Evolutionary conservation across 2,888 invertebrate genomes (phyloP), one percentile per base, ranked within the genome.

Genomic region (Alentia gelatinosa): DNA sequence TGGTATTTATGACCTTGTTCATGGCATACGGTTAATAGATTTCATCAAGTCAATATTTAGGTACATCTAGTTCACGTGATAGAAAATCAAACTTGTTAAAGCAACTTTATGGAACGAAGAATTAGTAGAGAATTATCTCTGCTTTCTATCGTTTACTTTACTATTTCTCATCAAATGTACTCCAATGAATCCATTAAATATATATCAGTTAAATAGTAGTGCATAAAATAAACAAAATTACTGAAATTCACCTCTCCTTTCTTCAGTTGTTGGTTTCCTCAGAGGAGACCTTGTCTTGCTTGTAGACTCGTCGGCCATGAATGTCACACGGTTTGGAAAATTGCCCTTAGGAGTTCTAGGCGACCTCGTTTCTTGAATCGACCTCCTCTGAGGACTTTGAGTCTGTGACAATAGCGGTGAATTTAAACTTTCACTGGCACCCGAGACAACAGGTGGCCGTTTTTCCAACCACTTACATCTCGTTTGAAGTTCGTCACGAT

Each of bases 241-340:
- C n/a, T n/a, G 47, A 63, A 5, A 68, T 30, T 68, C 12, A 26
- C 68, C 68, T 68, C 30, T 26, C 12, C 30, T 30, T 68, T 30
- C 68, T 15, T 68, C 68, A 3, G 68, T 30, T 4, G 30, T 30
- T 15, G 68, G 30, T 30, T 68, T 68, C 30, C 68, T 68, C 30
- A 26, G 1, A 30, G 68, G 68, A n/a, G 68, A 68, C 15, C 4
- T 30, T 1, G 68, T 30, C 23, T 3, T 15, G 12, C 30, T n/a
- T 19, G 19, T 56, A 9, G 56, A 56, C 39, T 79, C 79, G 23
- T 79, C 79, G 1, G 79, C 79, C 79, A 79, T 79, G 39, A 79
- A 79, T 35, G n/a, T 79, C 3, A 37, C 79, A 35, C 79, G 79
- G 79, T 79, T 79, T 12, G 79, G 79, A 19, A 79, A 79, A 19